Evolutionary conservation across 2,113 vertebrate species (phyloP), one percentile per base, ranked within the genome.

Genomic region (Oriolus oriolus): DNA sequence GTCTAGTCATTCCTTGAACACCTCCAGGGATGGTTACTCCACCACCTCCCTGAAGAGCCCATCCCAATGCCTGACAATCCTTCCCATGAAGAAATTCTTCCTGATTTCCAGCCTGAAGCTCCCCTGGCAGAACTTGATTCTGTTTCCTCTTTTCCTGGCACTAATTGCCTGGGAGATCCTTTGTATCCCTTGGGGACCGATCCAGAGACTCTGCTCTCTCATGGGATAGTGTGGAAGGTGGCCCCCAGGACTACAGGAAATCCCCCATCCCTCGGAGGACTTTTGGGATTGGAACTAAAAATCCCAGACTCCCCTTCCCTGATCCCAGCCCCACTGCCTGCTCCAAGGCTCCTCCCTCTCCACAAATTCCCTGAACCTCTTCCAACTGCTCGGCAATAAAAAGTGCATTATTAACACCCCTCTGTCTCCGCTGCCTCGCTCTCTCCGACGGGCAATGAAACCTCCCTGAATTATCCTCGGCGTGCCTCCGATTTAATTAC

Each of bases 401-500:
- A 94, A 81, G 92, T 31, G 52, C 54, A 23, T 94, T 94, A 95
- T 96, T 95, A 95, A 93, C 95, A 63, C 77, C 54, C 52, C 87
- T 73, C 87, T 26, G 30, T 52, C 84, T 89, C 77, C 3, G 0
- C 86, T 79, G 73, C 83, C 91, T 71, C 68, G 2, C 13, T 3
- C 63, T 74, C 95, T 93, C 93, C 53, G 69, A 84, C 79, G 71
- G 63, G 85, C 92, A 84, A 75, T 93, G 96, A 95, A 96, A 94
- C 61, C 92, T 93, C 89, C 75, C 87, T 71, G 94, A 93, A 96
- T 95, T 85, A 95, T 65, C 68, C 93, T 97, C 63, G 4, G 84
- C 59, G 44, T 85, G 93, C 94, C 91, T 56, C 86, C 44, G 44
- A 78, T 91, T 95, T 96, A 97, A 96, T 97, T 97, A 96, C 95